Evolutionary conservation across 2,113 vertebrate genomes (phyloP), one percentile per base, ranked within the genome.

Genomic region (Otus sunia): DNA sequence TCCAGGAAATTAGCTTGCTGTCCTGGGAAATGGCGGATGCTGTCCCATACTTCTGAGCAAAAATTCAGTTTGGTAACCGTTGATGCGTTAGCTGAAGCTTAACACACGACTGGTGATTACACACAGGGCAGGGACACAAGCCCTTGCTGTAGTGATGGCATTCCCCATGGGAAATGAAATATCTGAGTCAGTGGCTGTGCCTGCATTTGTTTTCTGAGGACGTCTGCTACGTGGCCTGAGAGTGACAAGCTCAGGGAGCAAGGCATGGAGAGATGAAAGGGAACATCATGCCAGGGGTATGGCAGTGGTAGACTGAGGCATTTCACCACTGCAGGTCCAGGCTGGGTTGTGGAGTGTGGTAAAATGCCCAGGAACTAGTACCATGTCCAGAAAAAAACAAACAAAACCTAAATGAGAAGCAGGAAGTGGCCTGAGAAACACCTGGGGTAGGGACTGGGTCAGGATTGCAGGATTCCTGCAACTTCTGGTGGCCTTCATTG

Each of bases 251-350:
- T 81, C 11, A 56, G 36, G 32, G 45, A 89, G 14, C 25, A 12
- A 64, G 37, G 25, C 10, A 25, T 8, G 27, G 29, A 12, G 5
- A 16, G 7, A 6, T 27, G 18, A 64, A 90, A 93, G 20, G 29
- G 22, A 77, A 63, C 0, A 0, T 52, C 34, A 37, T 75, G 18
- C 2, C 32, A 59, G 5, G 4, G 6, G 2, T 64, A 78, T 1
- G 3, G 4, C 26, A 7, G 2, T 36, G 17, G 20, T 52, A 56
- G 58, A 58, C 8, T 4, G 3, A 10, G 29, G 8, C 3, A 32
- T 67, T 89, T 81, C 29, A 60, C 39, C 23, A n/a, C 14, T 9
- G 76, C 18, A 27, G 12, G 21, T 39, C 13, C 34, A 45, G 19
- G 22, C 1, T 62, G 52, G 29, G 50, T 45, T 84, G 20, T 39